Conservation (phyloP, 2,113 vertebrate species). For the Philantomba maxwellii region DNA sequence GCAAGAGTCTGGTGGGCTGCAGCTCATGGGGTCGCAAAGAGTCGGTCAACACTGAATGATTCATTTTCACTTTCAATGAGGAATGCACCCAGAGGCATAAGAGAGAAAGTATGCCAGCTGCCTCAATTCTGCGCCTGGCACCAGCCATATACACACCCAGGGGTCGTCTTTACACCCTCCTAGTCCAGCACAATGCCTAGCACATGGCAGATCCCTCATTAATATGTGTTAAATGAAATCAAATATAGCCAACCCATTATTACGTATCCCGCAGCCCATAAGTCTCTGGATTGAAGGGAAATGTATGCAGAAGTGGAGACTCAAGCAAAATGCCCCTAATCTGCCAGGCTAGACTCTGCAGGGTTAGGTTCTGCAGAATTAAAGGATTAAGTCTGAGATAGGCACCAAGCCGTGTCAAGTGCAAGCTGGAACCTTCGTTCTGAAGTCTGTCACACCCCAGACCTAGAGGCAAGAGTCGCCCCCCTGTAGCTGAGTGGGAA, state of each 20-base stretch:
- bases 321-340: background rate
- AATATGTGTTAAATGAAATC: background rate
- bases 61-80: background rate
- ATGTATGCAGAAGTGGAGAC: background rate
- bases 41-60: too few species aligned
- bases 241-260: background rate
- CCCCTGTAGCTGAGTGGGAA: background rate
- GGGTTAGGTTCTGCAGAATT: background rate
- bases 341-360: background rate
- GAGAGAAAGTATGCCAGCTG: background rate
- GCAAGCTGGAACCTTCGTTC: background rate
- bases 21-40: too few species aligned
- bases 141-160: too few species aligned
- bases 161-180: background rate
- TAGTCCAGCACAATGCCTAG: background rate
- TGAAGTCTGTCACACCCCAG: background rate
- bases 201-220: background rate
- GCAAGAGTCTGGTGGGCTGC: too few species aligned
- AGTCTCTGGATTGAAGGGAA: background rate
- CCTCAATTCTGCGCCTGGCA: background rate
- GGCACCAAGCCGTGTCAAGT: background rate
- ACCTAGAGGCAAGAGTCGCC: background rate
- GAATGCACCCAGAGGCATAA: background rate
- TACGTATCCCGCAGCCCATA: background rate
- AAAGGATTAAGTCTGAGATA: background rate